These are phyloP conservation scores for Abramis brama DNA, from an alignment of 2,113 vertebrate genomes.

Conservation along the genomic window DNA sequence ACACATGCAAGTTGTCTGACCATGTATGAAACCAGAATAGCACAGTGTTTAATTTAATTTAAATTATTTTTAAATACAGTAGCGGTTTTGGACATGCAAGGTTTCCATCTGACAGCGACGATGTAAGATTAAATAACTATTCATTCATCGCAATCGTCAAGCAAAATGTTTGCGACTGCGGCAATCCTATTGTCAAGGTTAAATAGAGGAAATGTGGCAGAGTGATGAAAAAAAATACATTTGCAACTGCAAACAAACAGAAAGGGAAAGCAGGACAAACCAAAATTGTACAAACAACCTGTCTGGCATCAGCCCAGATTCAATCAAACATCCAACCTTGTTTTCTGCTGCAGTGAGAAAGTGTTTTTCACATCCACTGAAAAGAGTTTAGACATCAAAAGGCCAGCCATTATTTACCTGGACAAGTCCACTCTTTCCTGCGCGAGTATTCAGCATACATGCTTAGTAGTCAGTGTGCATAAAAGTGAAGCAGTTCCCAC, in stretches of 20 bases:
- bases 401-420: slow-evolving; percentile 33
- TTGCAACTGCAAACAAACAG: slow-evolving; percentile 32
- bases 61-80: too few species aligned
- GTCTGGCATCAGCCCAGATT: slow-evolving; percentile 58
- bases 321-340: slow-evolving; percentile 61
- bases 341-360: slow-evolving; percentile 36
- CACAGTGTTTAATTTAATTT: too few species aligned
- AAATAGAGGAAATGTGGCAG: not conserved
- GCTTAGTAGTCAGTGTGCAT: slow-evolving; percentile 36
- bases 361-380: slow-evolving; percentile 29
- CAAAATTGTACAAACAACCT: slow-evolving; percentile 62
- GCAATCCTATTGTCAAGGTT: not conserved
- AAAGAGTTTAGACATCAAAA: slow-evolving; percentile 32
- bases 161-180: not conserved
- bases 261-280: slow-evolving; percentile 11
- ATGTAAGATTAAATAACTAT: not conserved
- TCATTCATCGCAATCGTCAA: not conserved
- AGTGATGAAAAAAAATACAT: slow-evolving; percentile 13
- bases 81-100: too few species aligned
- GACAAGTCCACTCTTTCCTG: slow-evolving; percentile 20
- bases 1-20: too few species aligned
- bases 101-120: too few species aligned
- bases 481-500: slow-evolving; percentile 40
- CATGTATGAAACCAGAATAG: too few species aligned
- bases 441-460: slow-evolving; percentile 14